Percentiles rank a stretch among this genome's conserved stretches.
phyloP scores from a whole-genome alignment of 2,797 vertebrate genomes.

The Brachyrhaphis roseni region DNA sequence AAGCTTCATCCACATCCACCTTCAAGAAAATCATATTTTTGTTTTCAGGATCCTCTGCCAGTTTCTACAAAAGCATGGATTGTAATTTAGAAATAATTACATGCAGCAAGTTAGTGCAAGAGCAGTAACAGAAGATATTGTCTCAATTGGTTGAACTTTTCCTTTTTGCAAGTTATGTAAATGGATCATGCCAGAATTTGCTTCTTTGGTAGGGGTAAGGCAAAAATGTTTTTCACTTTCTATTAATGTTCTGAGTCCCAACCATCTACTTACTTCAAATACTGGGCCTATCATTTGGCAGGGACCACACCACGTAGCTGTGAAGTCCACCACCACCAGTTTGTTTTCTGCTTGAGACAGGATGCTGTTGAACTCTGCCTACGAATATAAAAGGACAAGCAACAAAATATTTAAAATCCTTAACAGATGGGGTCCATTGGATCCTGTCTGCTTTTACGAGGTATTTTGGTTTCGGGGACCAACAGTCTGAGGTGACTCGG shows the following conservation, averaged over 20 bases:
- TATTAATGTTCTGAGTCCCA: neutral
- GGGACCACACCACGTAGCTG: neutral
- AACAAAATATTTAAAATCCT: neutral
- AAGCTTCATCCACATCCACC: neutral
- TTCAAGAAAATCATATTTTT: neutral
- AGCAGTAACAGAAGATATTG: neutral
- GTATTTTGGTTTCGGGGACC: too few species aligned
- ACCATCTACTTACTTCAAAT: neutral
- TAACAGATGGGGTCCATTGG: too few species aligned
- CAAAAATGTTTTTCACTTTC: neutral
- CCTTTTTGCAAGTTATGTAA: neutral
- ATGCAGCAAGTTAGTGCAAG: neutral
- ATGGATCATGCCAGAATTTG: neutral
- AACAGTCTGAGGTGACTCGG: too few species aligned
- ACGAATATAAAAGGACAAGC: neutral
- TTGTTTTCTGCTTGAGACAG: neutral
- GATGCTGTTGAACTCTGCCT: neutral
- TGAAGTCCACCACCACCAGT: conserved; percentile 1
- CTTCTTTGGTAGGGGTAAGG: neutral
- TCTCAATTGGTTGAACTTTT: neutral
- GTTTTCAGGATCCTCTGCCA: neutral
- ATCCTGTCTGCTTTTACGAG: too few species aligned
- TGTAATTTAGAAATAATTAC: neutral
- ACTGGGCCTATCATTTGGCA: accelerated
- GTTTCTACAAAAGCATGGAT: neutral